Evolutionary conservation across 1,140 invertebrate genomes (phyloP), one percentile per base, ranked within the genome.

Genomic region (Amyelois transitella): DNA sequence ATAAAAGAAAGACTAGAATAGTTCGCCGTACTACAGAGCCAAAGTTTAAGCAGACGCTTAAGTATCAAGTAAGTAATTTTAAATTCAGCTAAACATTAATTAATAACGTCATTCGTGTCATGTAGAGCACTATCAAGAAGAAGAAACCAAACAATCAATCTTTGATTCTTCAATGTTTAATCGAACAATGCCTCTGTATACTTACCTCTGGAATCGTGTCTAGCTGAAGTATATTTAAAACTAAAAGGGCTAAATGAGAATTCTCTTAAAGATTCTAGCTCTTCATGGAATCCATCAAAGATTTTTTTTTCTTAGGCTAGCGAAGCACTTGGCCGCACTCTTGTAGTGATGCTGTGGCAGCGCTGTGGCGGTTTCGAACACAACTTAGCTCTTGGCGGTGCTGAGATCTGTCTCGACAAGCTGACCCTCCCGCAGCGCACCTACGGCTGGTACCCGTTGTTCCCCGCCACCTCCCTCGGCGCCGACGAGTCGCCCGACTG

Each of bases 281-380:
- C 22, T 5, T 3, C 8, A 24, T 24, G 3, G 22, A 14, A 38
- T 38, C 1, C 3, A 38, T n/a, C n/a, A 38, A 38, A n/a, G 6
- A 32, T 10, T 5, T 3, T 14, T 38, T 14, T 1, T 38, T 38
- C n/a, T 38, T 14, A 91, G 85, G 95, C 92, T 45, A 94, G 93
- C 72, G 96, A 98, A 71, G 94, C 95, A 1, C 91, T 96, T n/a
- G 96, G 95, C 0, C 90, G 95, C 32, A 94, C 93, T 44, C 88
- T 98, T 43, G 91, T 97, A 58, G 95, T 97, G 19, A 97, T 96
- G 93, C 90, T 97, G 17, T 97, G 96, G 96, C 94, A 96, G 69
- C 92, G 94, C 58, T 94, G 95, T 69, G 93, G 94, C 60, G 94
- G 94, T 2, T 95, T 95, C 75, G 94, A 97, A 73, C 96, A 96